Evolutionary conservation across 2,888 invertebrate species (phyloP).

Genomic region (Osmoderma eremita): DNA sequence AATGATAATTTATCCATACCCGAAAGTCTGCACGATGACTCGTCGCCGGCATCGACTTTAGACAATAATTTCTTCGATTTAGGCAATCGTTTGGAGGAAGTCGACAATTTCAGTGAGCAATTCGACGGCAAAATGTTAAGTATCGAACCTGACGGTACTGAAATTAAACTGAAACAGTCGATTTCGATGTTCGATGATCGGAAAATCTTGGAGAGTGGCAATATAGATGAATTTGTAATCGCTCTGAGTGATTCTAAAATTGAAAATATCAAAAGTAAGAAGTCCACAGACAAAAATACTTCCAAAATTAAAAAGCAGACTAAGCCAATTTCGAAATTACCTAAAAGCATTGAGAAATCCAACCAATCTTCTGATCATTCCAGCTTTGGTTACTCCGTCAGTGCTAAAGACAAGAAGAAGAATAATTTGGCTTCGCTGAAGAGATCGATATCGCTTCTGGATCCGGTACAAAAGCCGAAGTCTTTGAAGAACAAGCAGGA

Average conservation of each 20-base stretch:
- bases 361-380: slow-evolving; percentile 68
- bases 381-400: slow-evolving; percentile 54
- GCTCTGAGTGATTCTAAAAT: slow-evolving; percentile 56
- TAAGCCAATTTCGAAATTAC: slow-evolving; percentile 22
- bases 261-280: slow-evolving; percentile 14
- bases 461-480: slow-evolving; percentile 61
- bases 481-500: slow-evolving; percentile 60
- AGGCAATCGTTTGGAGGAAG: slow-evolving; percentile 48
- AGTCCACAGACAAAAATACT: not conserved
- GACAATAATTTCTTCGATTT: slow-evolving; percentile 48
- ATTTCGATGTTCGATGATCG: slow-evolving; percentile 39
- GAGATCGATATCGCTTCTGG: slow-evolving; percentile 69
- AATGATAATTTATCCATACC: slow-evolving; percentile 75
- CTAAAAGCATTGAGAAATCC: slow-evolving; percentile 57
- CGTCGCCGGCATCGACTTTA: slow-evolving; percentile 54
- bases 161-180: slow-evolving; percentile 39
- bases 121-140: slow-evolving; percentile 64
- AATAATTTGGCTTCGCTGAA: slow-evolving; percentile 66
- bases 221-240: slow-evolving; percentile 41
- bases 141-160: slow-evolving; percentile 53
- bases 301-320: slow-evolving; percentile 14
- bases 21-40: slow-evolving; percentile 54
- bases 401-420: slow-evolving; percentile 47
- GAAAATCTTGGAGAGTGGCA: slow-evolving; percentile 31
- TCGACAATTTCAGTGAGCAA: slow-evolving; percentile 65